phyloP scores from a whole-genome alignment of 2,797 vertebrate species.

The Bucorvus abyssinicus region DNA sequence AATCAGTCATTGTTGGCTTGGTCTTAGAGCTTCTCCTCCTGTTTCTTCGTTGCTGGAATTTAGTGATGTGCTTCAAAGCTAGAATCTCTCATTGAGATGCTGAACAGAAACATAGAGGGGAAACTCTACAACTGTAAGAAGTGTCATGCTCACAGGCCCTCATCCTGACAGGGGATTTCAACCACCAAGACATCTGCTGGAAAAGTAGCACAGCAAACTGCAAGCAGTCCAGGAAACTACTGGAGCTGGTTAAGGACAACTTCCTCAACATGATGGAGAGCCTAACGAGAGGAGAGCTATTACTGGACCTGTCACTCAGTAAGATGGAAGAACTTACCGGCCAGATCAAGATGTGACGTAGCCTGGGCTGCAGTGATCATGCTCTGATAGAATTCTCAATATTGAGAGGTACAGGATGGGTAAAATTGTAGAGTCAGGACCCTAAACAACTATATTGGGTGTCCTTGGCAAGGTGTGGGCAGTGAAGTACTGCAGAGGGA shows the following conservation, averaged over 20 bases:
- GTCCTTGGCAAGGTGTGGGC: neutral
- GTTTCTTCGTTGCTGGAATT: neutral
- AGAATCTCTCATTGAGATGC: neutral
- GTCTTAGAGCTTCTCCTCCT: neutral
- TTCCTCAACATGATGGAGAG: neutral
- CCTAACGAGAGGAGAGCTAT: neutral
- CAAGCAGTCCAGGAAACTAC: neutral
- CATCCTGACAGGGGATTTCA: neutral
- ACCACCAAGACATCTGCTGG: neutral
- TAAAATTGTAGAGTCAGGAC: too few relatives aligned
- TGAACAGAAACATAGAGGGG: neutral
- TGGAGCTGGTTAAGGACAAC: too few relatives aligned
- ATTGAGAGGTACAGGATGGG: neutral
- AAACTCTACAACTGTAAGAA: neutral
- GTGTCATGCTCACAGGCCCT: neutral
- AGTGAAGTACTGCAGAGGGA: neutral
- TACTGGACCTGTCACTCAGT: neutral
- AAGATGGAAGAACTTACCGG: too few relatives aligned
- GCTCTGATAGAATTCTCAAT: neutral
- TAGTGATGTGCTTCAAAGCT: neutral
- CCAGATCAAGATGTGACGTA: neutral
- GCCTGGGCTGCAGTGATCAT: neutral
- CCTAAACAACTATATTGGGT: neutral
- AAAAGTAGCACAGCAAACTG: neutral
- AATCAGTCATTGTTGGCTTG: neutral